Conservation (phyloP, 2,888 invertebrate genomes). For the Morpho achilles region DNA sequence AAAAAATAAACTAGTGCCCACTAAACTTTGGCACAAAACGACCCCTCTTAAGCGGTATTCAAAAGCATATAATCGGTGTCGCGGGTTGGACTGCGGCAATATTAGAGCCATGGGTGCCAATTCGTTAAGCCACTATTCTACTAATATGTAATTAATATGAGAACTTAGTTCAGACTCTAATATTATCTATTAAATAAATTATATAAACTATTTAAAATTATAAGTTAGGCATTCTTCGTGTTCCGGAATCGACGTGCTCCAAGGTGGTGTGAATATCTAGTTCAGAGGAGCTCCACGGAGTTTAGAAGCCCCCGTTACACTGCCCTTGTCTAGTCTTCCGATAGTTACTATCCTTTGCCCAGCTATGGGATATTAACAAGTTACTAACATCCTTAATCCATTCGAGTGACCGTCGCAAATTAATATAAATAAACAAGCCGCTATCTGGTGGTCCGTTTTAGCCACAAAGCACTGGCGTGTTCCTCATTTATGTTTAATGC, state of each 20-base stretch:
- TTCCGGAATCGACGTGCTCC: too few relatives aligned
- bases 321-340: too few relatives aligned
- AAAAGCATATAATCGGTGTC: constrained; percentile 53
- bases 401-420: background rate
- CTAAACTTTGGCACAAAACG: too few relatives aligned
- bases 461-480: constrained; percentile 18
- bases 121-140: constrained; percentile 80
- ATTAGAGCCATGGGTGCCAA: constrained; percentile 82
- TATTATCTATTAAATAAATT: constrained; percentile 8
- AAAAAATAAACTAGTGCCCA: too few relatives aligned
- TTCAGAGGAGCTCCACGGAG: too few relatives aligned
- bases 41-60: too few relatives aligned
- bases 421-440: background rate
- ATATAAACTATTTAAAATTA: background rate
- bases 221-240: too few relatives aligned
- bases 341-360: too few relatives aligned
- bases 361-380: background rate
- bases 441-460: constrained; percentile 25
- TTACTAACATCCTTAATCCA: background rate
- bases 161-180: constrained; percentile 15
- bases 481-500: constrained; percentile 34
- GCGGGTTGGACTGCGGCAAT: constrained; percentile 48
- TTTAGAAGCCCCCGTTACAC: too few relatives aligned
- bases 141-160: background rate
- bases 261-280: too few relatives aligned